These are phyloP conservation scores for Macroglossus sobrinus DNA, from an alignment of 2,113 vertebrate genomes.

Conservation along the genomic window DNA sequence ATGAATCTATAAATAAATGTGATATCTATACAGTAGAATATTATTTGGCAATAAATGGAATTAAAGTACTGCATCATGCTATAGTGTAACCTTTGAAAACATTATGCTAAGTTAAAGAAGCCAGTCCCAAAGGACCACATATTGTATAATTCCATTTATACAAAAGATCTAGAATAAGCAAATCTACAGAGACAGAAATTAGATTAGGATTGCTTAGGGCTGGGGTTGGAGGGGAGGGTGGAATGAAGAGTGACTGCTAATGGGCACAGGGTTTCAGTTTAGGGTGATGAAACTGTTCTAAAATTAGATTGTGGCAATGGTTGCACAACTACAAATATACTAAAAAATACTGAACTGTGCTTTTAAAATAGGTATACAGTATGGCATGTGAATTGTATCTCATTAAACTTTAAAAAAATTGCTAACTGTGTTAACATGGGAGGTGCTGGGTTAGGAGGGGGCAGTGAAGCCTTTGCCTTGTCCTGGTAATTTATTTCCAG, in stretches of 20 bases:
- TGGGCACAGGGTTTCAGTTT: not conserved
- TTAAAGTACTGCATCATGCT: not conserved
- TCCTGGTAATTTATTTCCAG: not conserved
- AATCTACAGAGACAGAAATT: not conserved
- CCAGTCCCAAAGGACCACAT: not conserved
- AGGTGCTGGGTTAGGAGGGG: not conserved
- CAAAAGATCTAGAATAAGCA: not conserved
- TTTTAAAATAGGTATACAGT: not conserved
- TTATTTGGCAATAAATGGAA: not conserved
- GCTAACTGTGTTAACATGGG: not conserved
- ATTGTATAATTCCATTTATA: not conserved
- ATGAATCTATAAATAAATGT: not conserved
- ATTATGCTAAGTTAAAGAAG: not conserved
- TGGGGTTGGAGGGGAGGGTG: not conserved
- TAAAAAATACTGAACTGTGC: not conserved
- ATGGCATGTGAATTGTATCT: not conserved
- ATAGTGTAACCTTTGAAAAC: not conserved
- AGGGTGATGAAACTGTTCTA: not conserved
- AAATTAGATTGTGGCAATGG: not conserved
- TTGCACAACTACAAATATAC: not conserved
- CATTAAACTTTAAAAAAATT: not conserved
- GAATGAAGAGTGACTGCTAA: not conserved
- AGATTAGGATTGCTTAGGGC: not conserved
- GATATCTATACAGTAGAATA: not conserved
- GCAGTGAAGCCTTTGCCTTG: not conserved